phyloP scores from a whole-genome alignment of 2,888 invertebrate species.

The Leptinotarsa juncta region DNA sequence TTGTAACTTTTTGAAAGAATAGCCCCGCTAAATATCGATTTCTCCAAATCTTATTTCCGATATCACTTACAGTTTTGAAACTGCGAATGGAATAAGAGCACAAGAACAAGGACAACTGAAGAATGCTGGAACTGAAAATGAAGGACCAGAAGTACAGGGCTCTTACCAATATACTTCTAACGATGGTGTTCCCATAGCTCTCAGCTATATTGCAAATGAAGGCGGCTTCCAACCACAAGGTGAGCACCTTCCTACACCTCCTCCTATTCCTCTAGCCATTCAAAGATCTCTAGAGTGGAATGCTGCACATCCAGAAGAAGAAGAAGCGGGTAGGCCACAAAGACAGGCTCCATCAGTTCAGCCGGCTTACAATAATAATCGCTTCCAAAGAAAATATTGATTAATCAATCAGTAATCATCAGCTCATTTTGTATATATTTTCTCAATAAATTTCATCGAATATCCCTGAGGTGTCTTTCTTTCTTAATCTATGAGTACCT shows the following conservation, averaged over 20 bases:
- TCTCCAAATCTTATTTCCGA: neutral
- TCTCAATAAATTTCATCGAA: constrained; percentile 10
- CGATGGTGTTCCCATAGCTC: constrained; percentile 58
- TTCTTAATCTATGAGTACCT: neutral
- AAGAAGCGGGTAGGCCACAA: constrained; percentile 42
- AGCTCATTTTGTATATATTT: constrained; percentile 16
- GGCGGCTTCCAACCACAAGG: constrained; percentile 79
- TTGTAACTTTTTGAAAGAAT: too few relatives aligned
- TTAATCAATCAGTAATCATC: neutral
- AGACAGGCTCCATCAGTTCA: constrained; percentile 19
- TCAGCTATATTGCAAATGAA: constrained; percentile 75
- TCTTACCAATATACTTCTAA: constrained; percentile 50
- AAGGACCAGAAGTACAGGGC: constrained; percentile 55
- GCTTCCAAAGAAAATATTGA: constrained; percentile 22
- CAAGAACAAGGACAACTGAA: constrained; percentile 72
- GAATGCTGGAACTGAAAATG: constrained; percentile 62
- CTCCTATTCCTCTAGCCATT: constrained; percentile 83
- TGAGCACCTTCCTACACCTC: constrained; percentile 82
- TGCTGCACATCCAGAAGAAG: constrained; percentile 42
- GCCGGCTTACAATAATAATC: constrained; percentile 6
- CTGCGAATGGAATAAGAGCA: constrained; percentile 72
- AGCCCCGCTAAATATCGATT: too few relatives aligned
- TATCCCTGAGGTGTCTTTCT: neutral
- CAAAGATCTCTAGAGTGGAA: constrained; percentile 72
- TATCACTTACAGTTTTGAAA: constrained; percentile 65